phyloP scores from a whole-genome alignment of 2,888 invertebrate species.

The Xestia c-nigrum region DNA sequence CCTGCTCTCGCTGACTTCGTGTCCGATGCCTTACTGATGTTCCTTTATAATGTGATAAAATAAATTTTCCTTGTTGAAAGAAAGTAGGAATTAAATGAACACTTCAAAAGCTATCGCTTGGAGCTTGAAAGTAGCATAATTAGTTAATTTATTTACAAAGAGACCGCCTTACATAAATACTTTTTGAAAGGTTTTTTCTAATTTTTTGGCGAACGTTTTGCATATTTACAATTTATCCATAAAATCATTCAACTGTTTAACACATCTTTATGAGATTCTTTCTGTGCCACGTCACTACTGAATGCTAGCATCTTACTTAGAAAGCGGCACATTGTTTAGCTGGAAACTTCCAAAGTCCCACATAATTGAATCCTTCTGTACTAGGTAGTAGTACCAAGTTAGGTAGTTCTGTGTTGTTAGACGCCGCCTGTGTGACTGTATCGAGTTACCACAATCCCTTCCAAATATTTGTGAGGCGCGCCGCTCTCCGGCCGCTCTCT shows the following conservation, averaged over 20 bases:
- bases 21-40: not conserved
- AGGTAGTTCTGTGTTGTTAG: not conserved
- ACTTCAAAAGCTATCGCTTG: not conserved
- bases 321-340: not conserved
- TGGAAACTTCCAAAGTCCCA: not conserved
- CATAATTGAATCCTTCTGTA: not conserved
- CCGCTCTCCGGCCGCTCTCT: not conserved
- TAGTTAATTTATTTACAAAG: constrained; percentile 27
- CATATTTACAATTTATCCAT: not conserved
- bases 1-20: too few relatives aligned
- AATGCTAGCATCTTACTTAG: not conserved
- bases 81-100: not conserved
- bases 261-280: not conserved
- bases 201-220: constrained; percentile 1
- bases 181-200: not conserved
- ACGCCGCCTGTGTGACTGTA: constrained; percentile 3
- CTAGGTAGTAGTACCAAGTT: not conserved
- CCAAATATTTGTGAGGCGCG: constrained; percentile 39
- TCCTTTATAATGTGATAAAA: constrained; percentile 7
- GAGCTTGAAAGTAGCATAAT: not conserved
- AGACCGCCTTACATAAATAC: not conserved
- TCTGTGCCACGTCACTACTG: not conserved
- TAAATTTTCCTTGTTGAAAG: constrained; percentile 1
- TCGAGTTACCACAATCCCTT: constrained; percentile 17
- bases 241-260: not conserved